Percentiles rank a stretch among this genome's conserved stretches.
Evolutionary conservation across 1,140 invertebrate species (phyloP).

Genomic region (Drosophila novamexicana): DNA sequence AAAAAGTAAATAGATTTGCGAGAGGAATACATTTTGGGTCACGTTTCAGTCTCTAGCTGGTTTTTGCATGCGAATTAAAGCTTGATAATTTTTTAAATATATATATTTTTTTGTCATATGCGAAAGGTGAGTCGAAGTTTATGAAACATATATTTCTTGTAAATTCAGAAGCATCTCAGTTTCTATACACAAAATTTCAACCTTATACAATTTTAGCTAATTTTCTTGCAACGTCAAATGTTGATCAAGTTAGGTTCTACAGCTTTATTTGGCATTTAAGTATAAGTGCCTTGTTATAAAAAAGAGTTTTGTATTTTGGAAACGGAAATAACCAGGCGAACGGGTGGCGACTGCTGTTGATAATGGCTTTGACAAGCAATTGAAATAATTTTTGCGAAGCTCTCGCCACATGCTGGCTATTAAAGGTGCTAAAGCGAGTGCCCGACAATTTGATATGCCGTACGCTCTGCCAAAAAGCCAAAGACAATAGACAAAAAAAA

Average conservation of each 20-base stretch:
- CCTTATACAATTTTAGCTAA: too few species aligned
- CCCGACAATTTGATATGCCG: slow-evolving; percentile 65
- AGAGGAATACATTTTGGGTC: not conserved
- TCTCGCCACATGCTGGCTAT: slow-evolving; percentile 52
- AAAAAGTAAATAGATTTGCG: not conserved
- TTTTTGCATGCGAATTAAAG: too few species aligned
- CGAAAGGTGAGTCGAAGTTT: too few species aligned
- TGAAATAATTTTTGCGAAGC: slow-evolving; percentile 16
- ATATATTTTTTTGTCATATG: too few species aligned
- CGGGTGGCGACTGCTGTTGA: slow-evolving; percentile 9
- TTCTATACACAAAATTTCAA: too few species aligned
- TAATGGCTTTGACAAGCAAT: slow-evolving; percentile 42
- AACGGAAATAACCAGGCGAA: not conserved
- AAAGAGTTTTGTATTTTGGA: not conserved
- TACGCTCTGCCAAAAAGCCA: slow-evolving; percentile 36
- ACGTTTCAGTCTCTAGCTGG: not conserved
- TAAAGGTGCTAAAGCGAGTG: slow-evolving; percentile 53
- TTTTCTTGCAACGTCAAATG: too few species aligned
- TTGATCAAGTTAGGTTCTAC: not conserved
- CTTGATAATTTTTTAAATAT: too few species aligned
- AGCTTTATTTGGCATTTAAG: not conserved
- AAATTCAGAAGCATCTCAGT: too few species aligned
- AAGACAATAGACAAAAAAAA: slow-evolving; percentile 43
- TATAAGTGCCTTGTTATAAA: not conserved
- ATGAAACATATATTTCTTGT: too few species aligned